These are phyloP conservation scores for Dioctria rufipes DNA, from an alignment of 2,888 invertebrate species.

Conservation along the genomic window DNA sequence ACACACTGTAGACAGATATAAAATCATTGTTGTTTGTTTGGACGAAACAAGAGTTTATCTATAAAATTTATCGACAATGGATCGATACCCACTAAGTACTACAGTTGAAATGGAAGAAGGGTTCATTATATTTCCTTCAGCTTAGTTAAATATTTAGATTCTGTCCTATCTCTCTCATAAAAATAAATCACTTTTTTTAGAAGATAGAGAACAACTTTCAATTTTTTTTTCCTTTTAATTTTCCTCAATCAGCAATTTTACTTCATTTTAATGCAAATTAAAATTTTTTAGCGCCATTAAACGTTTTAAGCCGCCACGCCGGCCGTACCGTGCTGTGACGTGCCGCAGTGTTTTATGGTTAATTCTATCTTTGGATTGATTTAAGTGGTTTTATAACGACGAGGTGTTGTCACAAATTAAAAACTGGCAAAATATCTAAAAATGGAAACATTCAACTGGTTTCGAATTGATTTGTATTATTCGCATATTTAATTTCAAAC, in stretches of 20 bases:
- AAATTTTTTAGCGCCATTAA: not conserved
- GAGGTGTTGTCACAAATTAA: not conserved
- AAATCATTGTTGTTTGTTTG: not conserved
- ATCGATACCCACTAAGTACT: not conserved
- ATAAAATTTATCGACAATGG: not conserved
- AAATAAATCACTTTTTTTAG: not conserved
- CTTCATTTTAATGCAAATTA: not conserved
- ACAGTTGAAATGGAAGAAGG: no score
- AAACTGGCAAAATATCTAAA: not conserved
- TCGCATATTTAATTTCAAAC: not conserved
- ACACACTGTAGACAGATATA: no score
- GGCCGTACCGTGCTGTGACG: no score
- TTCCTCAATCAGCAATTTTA: not conserved
- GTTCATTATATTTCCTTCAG: no score
- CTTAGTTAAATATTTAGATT: no score
- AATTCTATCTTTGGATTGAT: not conserved
- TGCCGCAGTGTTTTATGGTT: not conserved
- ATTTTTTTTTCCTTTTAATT: not conserved
- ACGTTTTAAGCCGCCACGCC: not conserved
- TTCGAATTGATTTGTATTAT: not conserved
- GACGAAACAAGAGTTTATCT: slow-evolving; percentile 10
- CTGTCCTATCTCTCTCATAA: not conserved
- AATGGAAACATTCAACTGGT: not conserved
- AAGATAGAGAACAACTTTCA: not conserved
- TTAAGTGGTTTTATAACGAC: not conserved